Evolutionary conservation across 2,113 vertebrate species (phyloP), one percentile per base, ranked within the genome.

Genomic region (Stegastes partitus): DNA sequence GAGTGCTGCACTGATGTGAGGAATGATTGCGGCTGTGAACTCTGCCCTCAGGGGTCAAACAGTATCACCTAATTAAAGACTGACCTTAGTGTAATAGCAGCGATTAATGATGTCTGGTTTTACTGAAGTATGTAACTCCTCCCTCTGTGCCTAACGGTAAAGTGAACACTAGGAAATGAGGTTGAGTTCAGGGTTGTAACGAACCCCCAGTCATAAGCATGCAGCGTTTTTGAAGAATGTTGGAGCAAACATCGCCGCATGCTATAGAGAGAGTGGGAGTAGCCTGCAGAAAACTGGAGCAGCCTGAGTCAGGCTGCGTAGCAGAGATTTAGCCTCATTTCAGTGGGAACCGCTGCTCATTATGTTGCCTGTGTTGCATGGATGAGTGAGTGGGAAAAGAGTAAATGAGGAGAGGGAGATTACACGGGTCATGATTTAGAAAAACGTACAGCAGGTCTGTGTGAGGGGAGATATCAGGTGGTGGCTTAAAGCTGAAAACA

Each of bases 251-350:
- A 11, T 21, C 65, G 65, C 69, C 45, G 64, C 57, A 44, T 71
- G 44, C 54, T 42, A 31, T 3, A 11, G 67, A 74, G 64, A 53
- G 59, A 68, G 71, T 65, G 63, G 69, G 64, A 87, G 78, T 62
- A 50, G 61, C 77, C 61, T 83, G 56, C 74, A 77, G 44, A 76
- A 87, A 90, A 86, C 39, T 83, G 59, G 78, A 87, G 45, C 74
- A 74, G 47, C 78, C 81, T 84, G 81, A 89, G 70, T 87, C 83
- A 83, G 79, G 55, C 87, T 78, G 76, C 19, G 3, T n/a, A 57
- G 65, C 56, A 77, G 74, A 70, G 56, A 79, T 67, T 1, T 63
- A 69, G 56, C 77, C 81, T 79, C 15, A 3, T 78, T 83, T 71
- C 74, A 74, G n/a, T 68, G 62, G 39, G 68, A 79, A 28, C 63